Conservation (phyloP, 2,888 invertebrate species). For the Mimas tiliae region DNA sequence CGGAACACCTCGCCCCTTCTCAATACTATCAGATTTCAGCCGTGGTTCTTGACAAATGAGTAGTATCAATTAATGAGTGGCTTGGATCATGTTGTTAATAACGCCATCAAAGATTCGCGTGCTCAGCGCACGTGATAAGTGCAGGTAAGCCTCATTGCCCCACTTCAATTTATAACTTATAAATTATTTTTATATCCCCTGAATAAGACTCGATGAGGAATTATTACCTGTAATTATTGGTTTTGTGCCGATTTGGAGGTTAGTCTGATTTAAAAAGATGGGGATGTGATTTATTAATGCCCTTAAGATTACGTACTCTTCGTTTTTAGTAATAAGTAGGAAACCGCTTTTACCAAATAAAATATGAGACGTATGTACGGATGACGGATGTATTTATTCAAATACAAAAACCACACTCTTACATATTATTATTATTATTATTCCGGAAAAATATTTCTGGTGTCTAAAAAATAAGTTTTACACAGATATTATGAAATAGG, state of each 20-base stretch:
- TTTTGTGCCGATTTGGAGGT: not conserved
- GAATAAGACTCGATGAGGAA: not conserved
- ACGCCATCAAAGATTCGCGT: conserved; percentile 2
- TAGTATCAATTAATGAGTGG: conserved; percentile 18
- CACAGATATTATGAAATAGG: no score
- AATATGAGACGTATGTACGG: no score
- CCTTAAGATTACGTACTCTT: not conserved
- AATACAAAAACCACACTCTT: no score
- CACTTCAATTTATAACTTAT: conserved; percentile 4
- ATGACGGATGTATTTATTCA: no score
- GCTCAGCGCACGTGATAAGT: conserved; percentile 1
- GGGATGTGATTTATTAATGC: no score
- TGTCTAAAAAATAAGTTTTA: no score
- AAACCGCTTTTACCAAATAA: no score
- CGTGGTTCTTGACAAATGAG: conserved; percentile 13
- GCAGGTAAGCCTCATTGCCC: conserved; percentile 3
- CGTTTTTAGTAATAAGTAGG: no score
- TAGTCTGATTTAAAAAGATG: not conserved
- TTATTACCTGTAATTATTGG: not conserved
- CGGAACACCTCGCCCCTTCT: no score
- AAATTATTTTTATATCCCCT: conserved; percentile 18
- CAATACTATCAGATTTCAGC: not conserved
- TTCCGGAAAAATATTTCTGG: no score
- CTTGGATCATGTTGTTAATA: conserved; percentile 1
- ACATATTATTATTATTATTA: no score